Conservation (phyloP, 2,797 vertebrate species). For the Hydrophis major region DNA sequence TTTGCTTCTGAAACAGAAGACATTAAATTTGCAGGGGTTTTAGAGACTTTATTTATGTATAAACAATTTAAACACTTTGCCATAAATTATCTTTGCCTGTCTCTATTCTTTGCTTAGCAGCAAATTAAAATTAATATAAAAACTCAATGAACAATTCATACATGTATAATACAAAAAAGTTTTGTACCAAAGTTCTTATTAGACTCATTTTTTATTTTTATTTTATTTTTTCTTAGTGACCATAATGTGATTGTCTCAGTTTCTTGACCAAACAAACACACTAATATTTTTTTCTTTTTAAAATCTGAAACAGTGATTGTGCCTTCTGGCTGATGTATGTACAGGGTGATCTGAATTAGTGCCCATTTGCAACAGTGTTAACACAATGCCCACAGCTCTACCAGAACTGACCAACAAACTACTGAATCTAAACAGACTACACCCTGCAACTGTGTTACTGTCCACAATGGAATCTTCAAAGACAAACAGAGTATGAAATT, state of each 20-base stretch:
- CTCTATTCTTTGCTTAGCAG: constrained; percentile 98
- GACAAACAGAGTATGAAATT: constrained; percentile 92
- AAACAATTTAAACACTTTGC: constrained; percentile 99
- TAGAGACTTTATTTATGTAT: constrained; percentile 99
- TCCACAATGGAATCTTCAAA: constrained; percentile 96
- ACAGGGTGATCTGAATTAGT: constrained; percentile 97
- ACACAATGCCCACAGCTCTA: constrained; percentile 91
- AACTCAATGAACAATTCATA: constrained; percentile 97
- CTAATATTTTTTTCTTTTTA: constrained; percentile 72
- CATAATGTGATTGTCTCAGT: constrained; percentile 99
- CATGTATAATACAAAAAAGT: constrained; percentile 98
- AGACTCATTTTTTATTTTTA: constrained; percentile 74
- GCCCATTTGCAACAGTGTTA: constrained; percentile 92
- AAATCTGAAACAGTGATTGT: constrained; percentile 84
- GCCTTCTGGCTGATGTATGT: constrained; percentile 81
- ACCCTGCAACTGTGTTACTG: constrained; percentile 96
- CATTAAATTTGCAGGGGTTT: constrained; percentile 96
- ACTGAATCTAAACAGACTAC: constrained; percentile 97
- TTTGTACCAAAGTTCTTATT: constrained; percentile 90
- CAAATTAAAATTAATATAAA: constrained; percentile 99
- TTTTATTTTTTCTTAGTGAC: constrained; percentile 85
- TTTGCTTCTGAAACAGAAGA: constrained; percentile 73
- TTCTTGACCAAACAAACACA: constrained; percentile 87
- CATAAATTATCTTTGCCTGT: constrained; percentile 99
- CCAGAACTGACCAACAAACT: constrained; percentile 98